Base-by-base conservation (phyloP, 1,140 invertebrate genomes). In the Eueides isabella region DNA sequence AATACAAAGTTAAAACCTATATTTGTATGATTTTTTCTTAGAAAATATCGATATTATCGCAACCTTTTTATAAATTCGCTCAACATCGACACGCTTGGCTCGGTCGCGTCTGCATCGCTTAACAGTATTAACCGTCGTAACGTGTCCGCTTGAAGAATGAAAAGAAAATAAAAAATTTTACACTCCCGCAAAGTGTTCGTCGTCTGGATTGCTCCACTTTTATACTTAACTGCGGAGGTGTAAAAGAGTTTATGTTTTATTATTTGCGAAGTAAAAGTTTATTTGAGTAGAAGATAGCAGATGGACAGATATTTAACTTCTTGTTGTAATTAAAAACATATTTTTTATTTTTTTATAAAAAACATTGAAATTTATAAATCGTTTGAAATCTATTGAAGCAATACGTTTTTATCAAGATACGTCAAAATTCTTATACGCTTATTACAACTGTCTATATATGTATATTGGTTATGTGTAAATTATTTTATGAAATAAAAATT, bases 161-260 rank as follows among this genome's bases (percentile, higher is more conserved):
- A 74, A 74, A 69, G 28, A 74, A 69, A 69, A 74, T 74, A 74
- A 74, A 38, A n/a, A 74, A 69, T 74, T 74, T 69, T 69, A 74
- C 62, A 33, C 61, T 74, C 23, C 41, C 72, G 31, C 67, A 74
- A 64, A 44, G 26, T 62, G 14, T 35, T 41, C 19, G 68, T 62
- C 68, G 68, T 70, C 68, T 70, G 68, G 68, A 66, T 63, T 2
- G 61, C 0, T 55, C 48, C 19, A 23, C 19, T 55, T 48, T 55
- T 55, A 55, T 55, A 26, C 48, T 55, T 23, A 4, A 26, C 7
- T 55, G n/a, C 16, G 16, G 26, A 26, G 2, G 48, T 55, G 48
- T 55, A 55, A 55, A 55, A 23, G 9, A 55, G 48, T n/a, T 26
- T 14, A 55, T 55, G n/a, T 55, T 55, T 55, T 55, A 55, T 55